phyloP scores from a whole-genome alignment of 2,797 vertebrate genomes.

The Argentina silus region DNA sequence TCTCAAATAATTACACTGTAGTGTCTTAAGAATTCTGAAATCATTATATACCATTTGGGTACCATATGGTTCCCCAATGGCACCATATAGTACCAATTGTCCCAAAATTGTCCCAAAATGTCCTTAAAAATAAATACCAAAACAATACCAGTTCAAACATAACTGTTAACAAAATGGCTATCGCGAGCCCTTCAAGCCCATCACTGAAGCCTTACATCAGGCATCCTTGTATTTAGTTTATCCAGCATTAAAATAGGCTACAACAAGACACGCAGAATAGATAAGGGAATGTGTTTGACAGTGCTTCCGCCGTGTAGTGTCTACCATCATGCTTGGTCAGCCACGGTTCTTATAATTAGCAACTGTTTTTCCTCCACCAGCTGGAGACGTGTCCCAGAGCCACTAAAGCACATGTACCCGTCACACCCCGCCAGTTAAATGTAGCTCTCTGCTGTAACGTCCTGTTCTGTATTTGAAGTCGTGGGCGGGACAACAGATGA shows the following conservation, averaged over 20 bases:
- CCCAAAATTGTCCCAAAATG: too few relatives aligned
- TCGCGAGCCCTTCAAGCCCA: too few relatives aligned
- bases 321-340: constrained; percentile 49
- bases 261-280: constrained; percentile 30
- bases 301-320: constrained; percentile 17
- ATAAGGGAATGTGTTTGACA: constrained; percentile 29
- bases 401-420: neutral
- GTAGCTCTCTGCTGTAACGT: neutral
- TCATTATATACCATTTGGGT: too few relatives aligned
- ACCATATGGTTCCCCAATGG: too few relatives aligned
- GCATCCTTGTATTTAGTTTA: constrained; percentile 17
- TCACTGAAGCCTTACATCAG: too few relatives aligned
- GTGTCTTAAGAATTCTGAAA: too few relatives aligned
- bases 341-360: constrained; percentile 58
- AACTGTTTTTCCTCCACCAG: constrained; percentile 41
- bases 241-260: constrained; percentile 57
- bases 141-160: too few relatives aligned
- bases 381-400: constrained; percentile 40
- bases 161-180: too few relatives aligned
- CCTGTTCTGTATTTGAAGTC: neutral
- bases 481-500: neutral
- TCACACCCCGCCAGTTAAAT: neutral
- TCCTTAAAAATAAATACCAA: too few relatives aligned
- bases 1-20: too few relatives aligned
- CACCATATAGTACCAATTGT: too few relatives aligned